Base-by-base conservation (phyloP, 2,888 invertebrate species). In the Scelioninae gen. 2 region DNA sequence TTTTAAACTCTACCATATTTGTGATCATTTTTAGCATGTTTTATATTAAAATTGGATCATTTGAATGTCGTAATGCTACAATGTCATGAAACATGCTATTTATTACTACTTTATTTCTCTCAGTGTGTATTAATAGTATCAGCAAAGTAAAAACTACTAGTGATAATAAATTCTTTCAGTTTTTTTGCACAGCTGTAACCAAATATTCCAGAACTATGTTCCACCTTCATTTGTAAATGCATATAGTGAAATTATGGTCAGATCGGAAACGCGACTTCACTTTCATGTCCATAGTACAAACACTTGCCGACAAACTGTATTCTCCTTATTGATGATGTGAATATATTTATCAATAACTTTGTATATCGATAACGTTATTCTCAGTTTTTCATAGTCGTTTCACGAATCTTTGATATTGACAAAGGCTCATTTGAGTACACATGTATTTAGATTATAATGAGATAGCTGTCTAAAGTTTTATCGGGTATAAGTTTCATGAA, bases 391-490 rank as follows among this genome's bases (percentile, higher is more conserved):
- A 25, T 53, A 55, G 37, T 37, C 28, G 48, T 39, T 46, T 48
- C 55, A 43, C 16, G 6, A 39, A 57, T 65, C 13, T 37, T 55
- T 55, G n/a, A 55, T 74, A 61, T 74, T 74, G 65, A 70, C 74
- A 70, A 70, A 74, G 68, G 68, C 37, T 63, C 45, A 64, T 35
- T 76, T 74, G 79, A 80, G 77, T 50, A 57, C 71, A 80, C 79
- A 79, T 77, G 78, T 75, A 76, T 70, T 65, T 61, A 9, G 50
- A 55, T 73, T 76, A 80, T 79, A 79, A 73, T 71, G 64, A 75
- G 75, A 78, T 78, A 81, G 77, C 80, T 78, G 67, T 79, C 78
- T 64, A 76, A 67, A 9, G 15, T 69, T 71, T 78, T 80, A 81
- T 81, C 81, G 55, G 37, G 33, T 55, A 68, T 67, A 53, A 28